Evolutionary conservation across 2,113 vertebrate genomes (phyloP).

Genomic region (Odocoileus hemionus): DNA sequence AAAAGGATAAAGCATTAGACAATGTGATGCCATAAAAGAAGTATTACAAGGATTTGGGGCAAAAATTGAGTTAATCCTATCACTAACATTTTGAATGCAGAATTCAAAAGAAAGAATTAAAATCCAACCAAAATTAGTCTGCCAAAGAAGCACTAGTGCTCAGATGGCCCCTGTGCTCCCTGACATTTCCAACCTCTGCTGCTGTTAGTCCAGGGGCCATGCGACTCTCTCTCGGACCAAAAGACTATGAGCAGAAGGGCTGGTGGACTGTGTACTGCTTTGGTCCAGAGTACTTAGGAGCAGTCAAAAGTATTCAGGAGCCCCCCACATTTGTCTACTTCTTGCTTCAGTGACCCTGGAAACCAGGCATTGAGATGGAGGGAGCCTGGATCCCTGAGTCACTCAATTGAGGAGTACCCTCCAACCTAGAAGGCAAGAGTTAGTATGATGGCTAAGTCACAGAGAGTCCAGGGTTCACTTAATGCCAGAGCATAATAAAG

Average conservation of each 20-base stretch:
- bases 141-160: background rate
- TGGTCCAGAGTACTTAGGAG: background rate
- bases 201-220: background rate
- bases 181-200: background rate
- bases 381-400: background rate
- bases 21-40: background rate
- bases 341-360: background rate
- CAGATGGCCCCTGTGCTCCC: accelerated
- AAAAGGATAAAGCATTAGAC: background rate
- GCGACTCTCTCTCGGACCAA: no score
- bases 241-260: background rate
- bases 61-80: background rate
- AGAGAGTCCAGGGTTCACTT: background rate
- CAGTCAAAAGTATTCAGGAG: background rate
- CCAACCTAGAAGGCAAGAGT: background rate
- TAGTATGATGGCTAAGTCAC: background rate
- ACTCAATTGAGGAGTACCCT: background rate
- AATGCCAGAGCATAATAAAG: background rate
- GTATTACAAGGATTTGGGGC: background rate
- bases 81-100: background rate
- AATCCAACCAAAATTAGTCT: background rate
- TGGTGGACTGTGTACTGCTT: background rate
- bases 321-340: background rate
- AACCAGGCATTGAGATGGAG: background rate
- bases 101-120: background rate